Conservation (phyloP, 2,113 vertebrate species). For the Dolichallabes microphthalmus region DNA sequence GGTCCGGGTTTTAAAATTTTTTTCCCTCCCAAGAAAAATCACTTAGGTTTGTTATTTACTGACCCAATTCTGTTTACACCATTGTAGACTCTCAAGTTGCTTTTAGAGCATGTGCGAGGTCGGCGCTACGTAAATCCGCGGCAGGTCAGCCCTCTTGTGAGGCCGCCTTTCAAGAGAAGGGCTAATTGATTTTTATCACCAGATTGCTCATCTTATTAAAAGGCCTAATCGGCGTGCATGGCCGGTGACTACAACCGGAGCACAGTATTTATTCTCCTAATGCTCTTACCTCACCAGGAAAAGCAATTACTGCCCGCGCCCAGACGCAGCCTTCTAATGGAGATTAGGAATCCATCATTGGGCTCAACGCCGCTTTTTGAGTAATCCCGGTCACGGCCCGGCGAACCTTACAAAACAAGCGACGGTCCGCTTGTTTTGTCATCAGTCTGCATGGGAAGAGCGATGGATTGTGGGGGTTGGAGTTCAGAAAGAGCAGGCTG, state of each 20-base stretch:
- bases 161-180: slow-evolving; percentile 33
- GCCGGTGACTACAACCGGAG: slow-evolving; percentile 47
- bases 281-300: slow-evolving; percentile 74
- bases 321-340: slow-evolving; percentile 71
- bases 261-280: slow-evolving; percentile 54
- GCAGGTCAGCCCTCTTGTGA: slow-evolving; percentile 12
- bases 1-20: not conserved
- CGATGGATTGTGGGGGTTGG: slow-evolving; percentile 27
- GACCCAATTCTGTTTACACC: not conserved
- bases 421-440: slow-evolving; percentile 32
- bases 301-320: slow-evolving; percentile 79
- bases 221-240: slow-evolving; percentile 54
- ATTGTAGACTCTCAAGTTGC: not conserved
- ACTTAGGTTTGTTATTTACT: not conserved
- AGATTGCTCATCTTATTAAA: slow-evolving; percentile 61
- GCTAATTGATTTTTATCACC: slow-evolving; percentile 62
- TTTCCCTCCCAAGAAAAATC: not conserved
- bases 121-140: slow-evolving; percentile 11
- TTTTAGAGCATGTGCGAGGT: not conserved
- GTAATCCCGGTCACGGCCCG: slow-evolving; percentile 83
- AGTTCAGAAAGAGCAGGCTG: not conserved
- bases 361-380: slow-evolving; percentile 79
- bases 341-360: slow-evolving; percentile 82
- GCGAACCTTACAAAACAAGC: slow-evolving; percentile 74
- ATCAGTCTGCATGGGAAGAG: not conserved